Evolutionary conservation across 2,113 vertebrate genomes (phyloP).

Genomic region (Carassius carassius): DNA sequence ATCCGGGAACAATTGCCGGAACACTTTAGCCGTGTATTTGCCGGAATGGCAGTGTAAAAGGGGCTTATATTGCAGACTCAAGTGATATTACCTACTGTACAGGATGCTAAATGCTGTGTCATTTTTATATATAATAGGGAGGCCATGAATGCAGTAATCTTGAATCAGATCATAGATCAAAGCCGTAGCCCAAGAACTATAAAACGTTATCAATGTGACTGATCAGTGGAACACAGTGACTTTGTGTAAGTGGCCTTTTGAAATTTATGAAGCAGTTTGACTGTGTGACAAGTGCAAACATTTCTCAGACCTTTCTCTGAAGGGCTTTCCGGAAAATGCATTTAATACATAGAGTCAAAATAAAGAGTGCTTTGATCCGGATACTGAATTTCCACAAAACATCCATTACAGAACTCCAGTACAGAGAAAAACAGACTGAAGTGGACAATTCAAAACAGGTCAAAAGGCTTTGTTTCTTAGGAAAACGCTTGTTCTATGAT

Average conservation of each 20-base stretch:
- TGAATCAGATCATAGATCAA: conserved; percentile 25
- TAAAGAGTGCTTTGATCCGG: conserved; percentile 3
- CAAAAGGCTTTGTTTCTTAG: neutral
- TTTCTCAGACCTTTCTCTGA: neutral
- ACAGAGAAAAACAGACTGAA: neutral
- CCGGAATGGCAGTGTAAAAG: too few relatives aligned
- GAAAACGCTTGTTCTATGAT: conserved; percentile 6
- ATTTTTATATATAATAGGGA: neutral
- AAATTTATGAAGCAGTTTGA: conserved; percentile 8
- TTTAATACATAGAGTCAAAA: neutral
- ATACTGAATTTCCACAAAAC: neutral
- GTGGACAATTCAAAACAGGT: neutral
- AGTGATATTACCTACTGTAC: neutral
- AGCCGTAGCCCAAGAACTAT: conserved; percentile 7
- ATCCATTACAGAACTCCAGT: neutral
- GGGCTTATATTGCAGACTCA: neutral
- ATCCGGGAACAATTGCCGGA: too few relatives aligned
- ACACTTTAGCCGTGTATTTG: too few relatives aligned
- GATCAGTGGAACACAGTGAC: neutral
- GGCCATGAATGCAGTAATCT: neutral
- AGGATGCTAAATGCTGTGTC: too few relatives aligned
- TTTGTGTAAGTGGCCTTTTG: neutral
- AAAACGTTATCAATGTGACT: neutral
- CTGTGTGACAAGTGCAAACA: conserved; percentile 10
- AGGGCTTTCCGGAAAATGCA: conserved; percentile 8